These are phyloP conservation scores for Heliconius melpomene DNA, from an alignment of 1,140 invertebrate species.

Conservation along the genomic window DNA sequence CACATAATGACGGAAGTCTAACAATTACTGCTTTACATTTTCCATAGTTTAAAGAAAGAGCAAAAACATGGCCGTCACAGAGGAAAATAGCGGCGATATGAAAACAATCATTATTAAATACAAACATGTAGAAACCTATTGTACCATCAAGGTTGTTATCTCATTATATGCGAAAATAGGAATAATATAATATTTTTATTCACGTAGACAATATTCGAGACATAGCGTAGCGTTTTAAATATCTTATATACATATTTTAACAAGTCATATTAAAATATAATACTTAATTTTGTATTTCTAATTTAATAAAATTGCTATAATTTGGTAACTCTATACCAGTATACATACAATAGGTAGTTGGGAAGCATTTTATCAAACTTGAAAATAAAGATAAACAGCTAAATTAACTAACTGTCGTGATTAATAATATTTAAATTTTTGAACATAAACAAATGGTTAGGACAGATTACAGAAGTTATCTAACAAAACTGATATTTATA, in stretches of 20 bases:
- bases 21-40: neutral
- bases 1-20: neutral
- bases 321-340: no score
- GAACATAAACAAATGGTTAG: neutral
- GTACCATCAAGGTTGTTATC: neutral
- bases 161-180: neutral
- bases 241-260: no score
- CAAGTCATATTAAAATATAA: no score
- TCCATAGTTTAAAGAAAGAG: neutral
- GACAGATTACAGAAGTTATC: neutral
- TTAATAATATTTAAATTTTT: neutral
- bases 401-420: neutral
- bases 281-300: no score
- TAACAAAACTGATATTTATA: no score
- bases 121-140: neutral
- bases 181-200: no score
- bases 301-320: no score
- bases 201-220: no score
- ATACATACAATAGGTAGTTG: neutral
- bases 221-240: no score
- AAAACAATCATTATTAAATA: neutral
- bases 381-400: neutral
- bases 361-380: neutral
- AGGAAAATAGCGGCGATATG: neutral
- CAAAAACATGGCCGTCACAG: neutral